phyloP scores from a whole-genome alignment of 2,113 vertebrate genomes.

The Tetraodon nigroviridis region DNA sequence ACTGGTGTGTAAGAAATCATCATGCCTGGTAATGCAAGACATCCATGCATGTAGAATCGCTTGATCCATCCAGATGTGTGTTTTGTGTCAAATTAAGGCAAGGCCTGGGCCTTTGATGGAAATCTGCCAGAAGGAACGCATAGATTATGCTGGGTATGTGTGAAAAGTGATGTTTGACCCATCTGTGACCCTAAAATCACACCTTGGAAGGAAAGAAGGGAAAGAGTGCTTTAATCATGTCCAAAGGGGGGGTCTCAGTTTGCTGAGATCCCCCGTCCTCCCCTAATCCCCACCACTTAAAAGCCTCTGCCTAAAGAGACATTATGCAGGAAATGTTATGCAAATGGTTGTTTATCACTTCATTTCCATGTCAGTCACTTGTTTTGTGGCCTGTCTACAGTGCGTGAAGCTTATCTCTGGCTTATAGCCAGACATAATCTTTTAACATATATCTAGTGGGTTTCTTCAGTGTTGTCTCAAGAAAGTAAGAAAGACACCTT shows the following conservation, averaged over 20 bases:
- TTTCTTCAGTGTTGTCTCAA: slow-evolving; percentile 55
- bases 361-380: slow-evolving; percentile 40
- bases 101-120: slow-evolving; percentile 23
- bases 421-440: slow-evolving; percentile 59
- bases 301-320: slow-evolving; percentile 52
- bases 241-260: slow-evolving; percentile 8
- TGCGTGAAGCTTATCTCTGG: slow-evolving; percentile 44
- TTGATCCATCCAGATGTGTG: slow-evolving; percentile 14
- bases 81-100: slow-evolving; percentile 20
- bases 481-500: slow-evolving; percentile 6
- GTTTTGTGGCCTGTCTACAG: slow-evolving; percentile 43
- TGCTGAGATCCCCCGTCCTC: slow-evolving; percentile 23
- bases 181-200: slow-evolving; percentile 11
- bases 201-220: slow-evolving; percentile 19
- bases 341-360: slow-evolving; percentile 62
- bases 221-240: slow-evolving; percentile 12
- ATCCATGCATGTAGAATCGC: slow-evolving; percentile 4
- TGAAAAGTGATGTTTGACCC: slow-evolving; percentile 10
- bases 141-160: slow-evolving; percentile 15
- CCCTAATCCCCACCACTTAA: slow-evolving; percentile 59
- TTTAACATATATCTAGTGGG: slow-evolving; percentile 64
- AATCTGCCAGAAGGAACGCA: slow-evolving; percentile 5
- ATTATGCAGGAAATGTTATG: slow-evolving; percentile 57
- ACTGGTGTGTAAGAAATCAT: too few relatives aligned
- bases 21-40: not conserved